Evolutionary conservation across 2,797 vertebrate genomes (phyloP).

Genomic region (Nothura maculosa): DNA sequence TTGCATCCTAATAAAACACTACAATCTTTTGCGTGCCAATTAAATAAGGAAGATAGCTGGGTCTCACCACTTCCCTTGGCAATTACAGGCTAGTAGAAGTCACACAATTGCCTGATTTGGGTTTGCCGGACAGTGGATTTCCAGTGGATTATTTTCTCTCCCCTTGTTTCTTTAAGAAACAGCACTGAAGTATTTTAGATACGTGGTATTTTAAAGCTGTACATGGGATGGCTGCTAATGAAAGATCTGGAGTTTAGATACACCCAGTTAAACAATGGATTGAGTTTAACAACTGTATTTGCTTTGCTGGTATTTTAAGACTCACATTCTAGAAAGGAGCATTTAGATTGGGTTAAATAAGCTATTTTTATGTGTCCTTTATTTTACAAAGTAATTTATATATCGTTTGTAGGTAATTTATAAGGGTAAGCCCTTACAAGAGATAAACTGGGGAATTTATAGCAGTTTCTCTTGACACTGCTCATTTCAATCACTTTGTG

Average conservation of each 20-base stretch:
- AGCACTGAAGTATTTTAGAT: neutral
- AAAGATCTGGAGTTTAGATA: neutral
- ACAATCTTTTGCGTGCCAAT: constrained; percentile 69
- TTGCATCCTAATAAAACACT: constrained; percentile 72
- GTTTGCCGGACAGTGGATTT: constrained; percentile 77
- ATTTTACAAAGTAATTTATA: neutral
- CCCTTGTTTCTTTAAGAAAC: neutral
- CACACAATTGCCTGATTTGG: constrained; percentile 82
- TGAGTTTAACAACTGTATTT: neutral
- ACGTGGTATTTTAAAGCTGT: neutral
- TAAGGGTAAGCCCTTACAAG: neutral
- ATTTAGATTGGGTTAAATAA: neutral
- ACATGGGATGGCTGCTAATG: neutral
- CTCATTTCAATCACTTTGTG: neutral
- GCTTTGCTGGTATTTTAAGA: constrained; percentile 22
- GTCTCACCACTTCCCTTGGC: constrained; percentile 81
- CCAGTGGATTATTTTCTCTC: neutral
- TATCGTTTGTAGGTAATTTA: neutral
- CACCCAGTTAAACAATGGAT: neutral
- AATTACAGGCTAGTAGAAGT: constrained; percentile 88
- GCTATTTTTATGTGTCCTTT: neutral
- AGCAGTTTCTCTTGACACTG: neutral
- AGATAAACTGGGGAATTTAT: neutral
- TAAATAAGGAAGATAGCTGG: constrained; percentile 54
- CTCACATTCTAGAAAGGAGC: constrained; percentile 4